Evolutionary conservation across 2,797 vertebrate species (phyloP).

Genomic region (Microtus agrestis): DNA sequence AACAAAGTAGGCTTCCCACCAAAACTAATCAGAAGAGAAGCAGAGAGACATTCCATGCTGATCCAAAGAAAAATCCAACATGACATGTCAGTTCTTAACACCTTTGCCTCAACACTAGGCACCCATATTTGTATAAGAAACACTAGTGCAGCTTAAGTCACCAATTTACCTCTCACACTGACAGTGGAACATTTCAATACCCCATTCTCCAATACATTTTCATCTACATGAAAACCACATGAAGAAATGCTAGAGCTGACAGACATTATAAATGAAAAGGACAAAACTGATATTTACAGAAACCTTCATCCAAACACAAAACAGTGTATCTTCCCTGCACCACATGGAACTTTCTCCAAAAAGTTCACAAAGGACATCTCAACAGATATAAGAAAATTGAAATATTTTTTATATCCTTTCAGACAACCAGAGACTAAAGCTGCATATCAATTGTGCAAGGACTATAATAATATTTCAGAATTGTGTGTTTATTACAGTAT

Average conservation of each 20-base stretch:
- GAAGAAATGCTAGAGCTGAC: neutral
- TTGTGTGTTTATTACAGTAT: neutral
- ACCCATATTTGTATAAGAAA: neutral
- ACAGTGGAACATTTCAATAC: neutral
- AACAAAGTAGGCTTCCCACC: neutral
- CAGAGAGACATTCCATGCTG: neutral
- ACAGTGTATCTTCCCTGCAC: neutral
- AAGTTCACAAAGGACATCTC: neutral
- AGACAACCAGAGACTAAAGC: neutral
- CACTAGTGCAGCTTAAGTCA: neutral
- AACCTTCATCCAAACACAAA: neutral
- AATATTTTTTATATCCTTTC: neutral
- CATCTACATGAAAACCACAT: neutral
- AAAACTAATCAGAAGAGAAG: neutral
- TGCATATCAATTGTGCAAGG: neutral
- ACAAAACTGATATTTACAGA: neutral
- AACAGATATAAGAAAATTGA: neutral
- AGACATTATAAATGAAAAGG: neutral
- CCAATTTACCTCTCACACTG: neutral
- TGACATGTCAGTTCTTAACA: neutral
- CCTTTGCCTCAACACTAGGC: neutral
- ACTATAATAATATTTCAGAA: constrained; percentile 24
- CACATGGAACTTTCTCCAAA: neutral
- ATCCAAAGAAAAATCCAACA: neutral
- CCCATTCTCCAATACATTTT: neutral